Evolutionary conservation across 1,140 invertebrate species (phyloP), one percentile per base, ranked within the genome.

Genomic region (Chironomus striatipennis): DNA sequence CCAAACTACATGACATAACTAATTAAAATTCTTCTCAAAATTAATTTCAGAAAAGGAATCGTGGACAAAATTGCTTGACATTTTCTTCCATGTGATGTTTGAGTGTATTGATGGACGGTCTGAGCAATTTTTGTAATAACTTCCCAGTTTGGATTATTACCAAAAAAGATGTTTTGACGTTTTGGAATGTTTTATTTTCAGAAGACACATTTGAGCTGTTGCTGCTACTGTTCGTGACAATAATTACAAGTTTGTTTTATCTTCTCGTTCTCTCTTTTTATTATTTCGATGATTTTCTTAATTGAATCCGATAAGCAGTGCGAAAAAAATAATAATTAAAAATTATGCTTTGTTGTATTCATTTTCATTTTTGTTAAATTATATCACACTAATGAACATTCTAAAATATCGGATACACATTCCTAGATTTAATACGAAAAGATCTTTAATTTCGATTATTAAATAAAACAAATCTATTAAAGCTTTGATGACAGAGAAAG

Each of bases 101-200:
- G 65, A 70, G 20, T 70, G 65, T 70, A 20, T 70, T 7, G 65
- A 70, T 70, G 65, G 65, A 21, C 65, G 65, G 9, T 70, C 65
- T 8, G 17, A 70, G 18, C 65, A 70, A 70, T 70, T 70, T 17
- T 57, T 57, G 12, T 57, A 57, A 47, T 15, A 34, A 47, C 43
- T 47, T 47, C 43, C 43, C 7, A 3, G 8, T 15, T 47, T 3
- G 8, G 43, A 2, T 9, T 47, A 15, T 10, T 15, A 47, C 43
- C 15, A 3, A 47, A 47, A 47, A 47, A 10, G 43, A 47, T 10
- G 8, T 47, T 47, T 47, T 15, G 15, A 47, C 8, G 43, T 47
- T 47, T 47, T 2, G 43, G 15, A 47, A 47, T 15, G 8, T 15
- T 47, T 47, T 8, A 10, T 47, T 1, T 47, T 47, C 24, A 34